These are phyloP conservation scores for Apeira syringaria DNA, from an alignment of 2,888 invertebrate genomes.

Conservation along the genomic window DNA sequence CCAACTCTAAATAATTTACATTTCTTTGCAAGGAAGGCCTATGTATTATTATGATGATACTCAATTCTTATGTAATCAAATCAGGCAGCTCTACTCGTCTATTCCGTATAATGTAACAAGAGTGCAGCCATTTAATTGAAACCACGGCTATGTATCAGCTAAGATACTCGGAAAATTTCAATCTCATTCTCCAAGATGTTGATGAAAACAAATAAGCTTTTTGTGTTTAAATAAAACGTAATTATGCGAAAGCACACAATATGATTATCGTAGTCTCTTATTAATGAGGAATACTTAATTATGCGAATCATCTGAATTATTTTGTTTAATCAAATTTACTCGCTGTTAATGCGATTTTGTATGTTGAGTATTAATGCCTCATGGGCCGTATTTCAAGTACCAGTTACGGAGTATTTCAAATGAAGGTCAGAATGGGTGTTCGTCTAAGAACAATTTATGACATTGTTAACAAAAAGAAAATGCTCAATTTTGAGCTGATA, in stretches of 20 bases:
- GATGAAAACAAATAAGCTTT: constrained; percentile 37
- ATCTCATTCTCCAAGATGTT: constrained; percentile 39
- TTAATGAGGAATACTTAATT: constrained; percentile 14
- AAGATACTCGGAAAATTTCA: constrained; percentile 40
- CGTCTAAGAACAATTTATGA: too few relatives aligned
- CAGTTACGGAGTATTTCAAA: too few relatives aligned
- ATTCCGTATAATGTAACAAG: constrained; percentile 21
- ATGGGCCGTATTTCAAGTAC: too few relatives aligned
- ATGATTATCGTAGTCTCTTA: constrained; percentile 19
- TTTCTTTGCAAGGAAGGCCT: too few relatives aligned
- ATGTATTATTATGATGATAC: too few relatives aligned
- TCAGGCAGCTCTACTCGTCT: constrained; percentile 3
- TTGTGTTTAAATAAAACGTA: constrained; percentile 36
- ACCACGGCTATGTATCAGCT: constrained; percentile 45
- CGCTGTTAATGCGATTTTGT: background rate
- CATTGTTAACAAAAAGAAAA: too few relatives aligned
- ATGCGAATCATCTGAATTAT: constrained; percentile 10
- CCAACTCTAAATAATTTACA: too few relatives aligned
- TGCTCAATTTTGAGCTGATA: too few relatives aligned
- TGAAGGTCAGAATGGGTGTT: background rate
- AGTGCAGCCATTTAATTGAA: constrained; percentile 48
- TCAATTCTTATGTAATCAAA: constrained; percentile 19
- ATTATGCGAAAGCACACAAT: constrained; percentile 27
- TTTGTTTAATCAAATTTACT: constrained; percentile 12
- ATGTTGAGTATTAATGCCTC: too few relatives aligned